Base-by-base conservation (phyloP, 2,888 invertebrate species). In the Folsomia manolachei region DNA sequence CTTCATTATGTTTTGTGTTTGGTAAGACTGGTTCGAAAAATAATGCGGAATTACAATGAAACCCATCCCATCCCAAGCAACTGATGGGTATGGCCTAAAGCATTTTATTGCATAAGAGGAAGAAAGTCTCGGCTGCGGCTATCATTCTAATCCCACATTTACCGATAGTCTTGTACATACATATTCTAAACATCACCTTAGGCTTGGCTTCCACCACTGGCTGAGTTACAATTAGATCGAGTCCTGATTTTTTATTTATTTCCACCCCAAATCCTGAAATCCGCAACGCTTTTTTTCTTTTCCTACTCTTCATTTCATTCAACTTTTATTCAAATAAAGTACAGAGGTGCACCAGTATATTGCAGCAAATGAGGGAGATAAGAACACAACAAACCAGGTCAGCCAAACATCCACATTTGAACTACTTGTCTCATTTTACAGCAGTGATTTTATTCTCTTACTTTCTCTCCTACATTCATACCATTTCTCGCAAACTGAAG, bases 211-310 rank as follows among this genome's bases (percentile, higher is more conserved):
- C n/a, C n/a, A n/a, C n/a, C n/a, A n/a, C n/a, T n/a, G n/a, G 39
- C 39, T 39, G 39, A 39, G 7, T 39, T n/a, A n/a, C n/a, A n/a
- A n/a, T n/a, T 14, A 39, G 39, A 39, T 39, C 14, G 39, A 39
- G 56, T 56, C 21, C 56, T 56, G 56, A 56, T 56, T 56, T 56
- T 56, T 56, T 56, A 56, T 56, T 56, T 56, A 56, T 56, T 19
- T 56, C 19, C 21, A 19, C 11, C 21, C n/a, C n/a, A n/a, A n/a
- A n/a, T 56, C 56, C 56, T 56, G 18, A 39, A 39, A 39, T 39
- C 39, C 39, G 39, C 39, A 39, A 39, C 4, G 39, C 14, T 9
- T 39, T 39, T 39, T 19, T 4, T 14, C 56, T n/a, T 56, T 56
- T 7, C 56, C n/a, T 56, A 21, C 56, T 56, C 56, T 56, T 7